Evolutionary conservation across 2,113 vertebrate genomes (phyloP).

Genomic region (Condylura cristata): DNA sequence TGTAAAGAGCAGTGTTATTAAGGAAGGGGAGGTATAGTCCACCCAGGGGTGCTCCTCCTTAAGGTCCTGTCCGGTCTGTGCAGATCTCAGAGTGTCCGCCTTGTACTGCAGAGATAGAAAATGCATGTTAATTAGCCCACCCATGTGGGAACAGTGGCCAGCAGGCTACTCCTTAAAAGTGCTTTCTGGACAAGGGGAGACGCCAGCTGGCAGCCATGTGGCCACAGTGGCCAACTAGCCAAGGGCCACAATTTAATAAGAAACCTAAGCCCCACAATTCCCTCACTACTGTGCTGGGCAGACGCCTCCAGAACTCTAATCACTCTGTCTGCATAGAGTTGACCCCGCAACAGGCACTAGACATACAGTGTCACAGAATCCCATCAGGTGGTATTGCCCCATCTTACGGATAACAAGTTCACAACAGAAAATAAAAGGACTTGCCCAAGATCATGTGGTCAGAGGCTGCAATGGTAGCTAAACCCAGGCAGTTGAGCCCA

Average conservation of each 20-base stretch:
- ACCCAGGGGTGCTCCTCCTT: slow-evolving; percentile 94
- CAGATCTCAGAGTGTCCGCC: slow-evolving; percentile 91
- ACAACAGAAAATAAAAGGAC: no score
- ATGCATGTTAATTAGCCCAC: fast-evolving
- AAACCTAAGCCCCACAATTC: neutral
- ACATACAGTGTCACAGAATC: neutral
- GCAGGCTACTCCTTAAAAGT: fast-evolving
- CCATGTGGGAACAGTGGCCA: fast-evolving
- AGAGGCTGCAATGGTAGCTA: neutral
- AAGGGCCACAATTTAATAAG: no score
- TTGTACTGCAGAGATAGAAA: slow-evolving; percentile 90
- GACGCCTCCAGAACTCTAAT: neutral
- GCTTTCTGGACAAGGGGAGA: neutral
- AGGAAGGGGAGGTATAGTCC: slow-evolving; percentile 96
- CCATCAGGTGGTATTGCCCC: neutral
- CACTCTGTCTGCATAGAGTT: no score
- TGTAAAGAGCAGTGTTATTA: slow-evolving; percentile 97
- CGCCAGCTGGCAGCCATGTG: neutral
- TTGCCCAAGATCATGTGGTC: neutral
- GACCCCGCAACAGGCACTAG: neutral
- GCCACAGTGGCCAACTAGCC: fast-evolving
- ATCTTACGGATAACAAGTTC: neutral
- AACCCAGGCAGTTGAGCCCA: neutral
- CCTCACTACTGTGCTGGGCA: no score
- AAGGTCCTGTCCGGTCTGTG: slow-evolving; percentile 87